Evolutionary conservation across 2,888 invertebrate species (phyloP), one percentile per base, ranked within the genome.

Genomic region (Endomychus coccineus): DNA sequence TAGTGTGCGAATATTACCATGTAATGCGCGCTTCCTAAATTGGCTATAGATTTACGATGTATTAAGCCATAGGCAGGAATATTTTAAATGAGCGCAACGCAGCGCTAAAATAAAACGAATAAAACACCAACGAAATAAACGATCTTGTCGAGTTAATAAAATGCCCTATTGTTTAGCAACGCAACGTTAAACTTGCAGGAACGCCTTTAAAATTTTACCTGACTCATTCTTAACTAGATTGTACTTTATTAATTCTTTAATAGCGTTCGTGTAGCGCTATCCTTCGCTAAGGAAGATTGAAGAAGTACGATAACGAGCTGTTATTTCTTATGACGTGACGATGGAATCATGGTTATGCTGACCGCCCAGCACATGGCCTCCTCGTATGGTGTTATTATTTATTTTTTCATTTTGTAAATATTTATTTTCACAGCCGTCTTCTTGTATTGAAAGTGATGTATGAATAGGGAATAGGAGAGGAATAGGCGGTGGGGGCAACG

Each of bases 331-430:
- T n/a, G n/a, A n/a, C n/a, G n/a, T n/a, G n/a, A n/a, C n/a, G n/a
- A n/a, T n/a, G n/a, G n/a, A n/a, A n/a, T n/a, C n/a, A n/a, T n/a
- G n/a, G n/a, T n/a, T n/a, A n/a, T n/a, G n/a, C n/a, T n/a, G 34
- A 22, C 17, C 22, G 19, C 39, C 35, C 40, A 42, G 38, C 45
- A 48, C 49, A 47, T 50, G 50, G 47, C 50, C 42, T 33, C 30
- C 44, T 43, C 40, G 30, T 27, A 35, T 41, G 42, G 43, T 43
- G 46, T 45, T 45, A 48, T 49, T 54, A 49, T 52, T 51, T 50
- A 48, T 52, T 54, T 51, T 54, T 50, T 52, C 50, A 46, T 51
- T 39, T 50, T 50, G 47, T 56, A 56, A 56, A 56, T 56, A 56
- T 56, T 56, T 56, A 56, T 50, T 50, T 52, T 50, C 46, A 50